Conservation (phyloP, 1,140 invertebrate genomes). For the Helicoverpa zea region DNA sequence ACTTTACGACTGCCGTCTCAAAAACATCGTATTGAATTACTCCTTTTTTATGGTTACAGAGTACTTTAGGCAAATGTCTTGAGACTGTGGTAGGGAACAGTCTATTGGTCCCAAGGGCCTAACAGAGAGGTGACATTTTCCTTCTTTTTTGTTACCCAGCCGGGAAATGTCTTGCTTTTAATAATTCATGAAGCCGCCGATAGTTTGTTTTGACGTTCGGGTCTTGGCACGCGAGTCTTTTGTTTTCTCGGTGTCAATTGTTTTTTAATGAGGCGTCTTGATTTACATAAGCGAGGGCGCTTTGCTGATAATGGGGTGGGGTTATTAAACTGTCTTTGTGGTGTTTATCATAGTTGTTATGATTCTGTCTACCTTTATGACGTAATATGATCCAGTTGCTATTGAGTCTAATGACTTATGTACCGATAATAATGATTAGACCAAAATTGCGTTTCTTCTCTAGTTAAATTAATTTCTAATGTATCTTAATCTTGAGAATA, state of each 20-base stretch:
- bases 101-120: slow-evolving; percentile 59
- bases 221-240: neutral
- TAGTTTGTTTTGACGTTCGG: slow-evolving; percentile 45
- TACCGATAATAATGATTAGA: no score
- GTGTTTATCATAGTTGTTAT: neutral
- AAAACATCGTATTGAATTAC: slow-evolving; percentile 36
- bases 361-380: neutral
- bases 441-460: no score
- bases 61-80: slow-evolving; percentile 66
- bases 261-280: slow-evolving; percentile 12
- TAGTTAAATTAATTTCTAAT: no score
- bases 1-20: slow-evolving; percentile 14
- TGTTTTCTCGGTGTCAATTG: slow-evolving; percentile 20
- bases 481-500: no score
- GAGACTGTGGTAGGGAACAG: slow-evolving; percentile 11
- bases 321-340: slow-evolving; percentile 5
- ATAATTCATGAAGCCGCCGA: slow-evolving; percentile 65
- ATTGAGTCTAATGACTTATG: no score
- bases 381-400: no score
- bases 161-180: slow-evolving; percentile 58
- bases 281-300: slow-evolving; percentile 18
- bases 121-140: slow-evolving; percentile 60
- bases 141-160: slow-evolving; percentile 54
- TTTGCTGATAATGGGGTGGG: neutral
- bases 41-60: slow-evolving; percentile 56